phyloP scores from a whole-genome alignment of 2,888 invertebrate species.

The Zygaena filipendulae region DNA sequence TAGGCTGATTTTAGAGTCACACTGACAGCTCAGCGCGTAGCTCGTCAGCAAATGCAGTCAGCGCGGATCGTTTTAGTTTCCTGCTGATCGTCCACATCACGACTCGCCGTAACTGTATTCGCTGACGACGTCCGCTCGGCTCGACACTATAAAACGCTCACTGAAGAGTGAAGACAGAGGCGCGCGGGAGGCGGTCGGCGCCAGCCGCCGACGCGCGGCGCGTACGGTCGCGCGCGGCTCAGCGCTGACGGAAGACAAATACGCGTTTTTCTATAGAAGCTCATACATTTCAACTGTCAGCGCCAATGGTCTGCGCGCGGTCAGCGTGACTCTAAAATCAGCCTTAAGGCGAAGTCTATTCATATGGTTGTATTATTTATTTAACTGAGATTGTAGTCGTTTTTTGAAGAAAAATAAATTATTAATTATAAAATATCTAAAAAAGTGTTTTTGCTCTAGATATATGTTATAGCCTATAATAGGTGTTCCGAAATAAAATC shows the following conservation, averaged over 20 bases:
- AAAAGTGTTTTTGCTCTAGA: too few species aligned
- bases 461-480: too few species aligned
- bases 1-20: too few species aligned
- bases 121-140: slow-evolving; percentile 18
- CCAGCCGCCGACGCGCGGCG: slow-evolving; percentile 15
- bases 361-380: too few species aligned
- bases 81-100: slow-evolving; percentile 9
- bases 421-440: too few species aligned
- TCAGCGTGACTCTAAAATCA: slow-evolving; percentile 3
- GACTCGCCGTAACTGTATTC: slow-evolving; percentile 15
- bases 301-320: slow-evolving; percentile 7
- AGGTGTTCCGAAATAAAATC: too few species aligned
- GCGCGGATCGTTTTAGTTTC: too few species aligned
- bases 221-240: slow-evolving; percentile 12
- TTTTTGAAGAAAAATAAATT: too few species aligned
- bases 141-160: slow-evolving; percentile 18
- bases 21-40: too few species aligned
- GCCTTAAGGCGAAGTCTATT: too few species aligned
- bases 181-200: slow-evolving; percentile 15
- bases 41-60: too few species aligned
- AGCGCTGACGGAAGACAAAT: slow-evolving; percentile 10
- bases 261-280: slow-evolving; percentile 8
- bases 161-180: slow-evolving; percentile 17
- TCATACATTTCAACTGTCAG: slow-evolving; percentile 9
- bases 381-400: too few species aligned